Conservation (phyloP, 2,888 invertebrate species). For the Acleris cristana region DNA sequence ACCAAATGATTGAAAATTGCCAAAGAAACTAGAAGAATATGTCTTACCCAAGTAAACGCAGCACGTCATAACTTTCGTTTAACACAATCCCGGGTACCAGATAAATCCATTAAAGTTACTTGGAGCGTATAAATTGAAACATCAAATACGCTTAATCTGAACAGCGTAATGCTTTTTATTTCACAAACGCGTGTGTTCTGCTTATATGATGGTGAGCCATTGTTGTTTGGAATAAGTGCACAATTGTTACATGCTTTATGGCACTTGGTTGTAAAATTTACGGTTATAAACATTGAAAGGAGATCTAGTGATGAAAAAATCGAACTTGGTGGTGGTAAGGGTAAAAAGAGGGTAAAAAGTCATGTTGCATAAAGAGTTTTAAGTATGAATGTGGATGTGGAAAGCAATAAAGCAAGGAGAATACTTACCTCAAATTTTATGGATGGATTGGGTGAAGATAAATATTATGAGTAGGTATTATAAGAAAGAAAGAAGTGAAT, state of each 20-base stretch:
- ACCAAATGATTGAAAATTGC: neutral
- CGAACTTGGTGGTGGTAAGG: too few species aligned
- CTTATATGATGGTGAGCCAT: conserved; percentile 29
- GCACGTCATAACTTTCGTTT: conserved; percentile 54
- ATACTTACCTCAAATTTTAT: too few species aligned
- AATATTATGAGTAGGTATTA: too few species aligned
- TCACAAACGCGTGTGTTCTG: conserved; percentile 48
- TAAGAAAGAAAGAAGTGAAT: too few species aligned
- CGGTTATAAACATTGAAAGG: too few species aligned
- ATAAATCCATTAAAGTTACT: conserved; percentile 64
- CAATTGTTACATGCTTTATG: conserved; percentile 32
- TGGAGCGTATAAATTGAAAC: conserved; percentile 61
- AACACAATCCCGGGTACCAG: conserved; percentile 56
- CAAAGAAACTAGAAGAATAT: neutral
- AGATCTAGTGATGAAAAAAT: too few species aligned
- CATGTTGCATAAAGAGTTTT: too few species aligned
- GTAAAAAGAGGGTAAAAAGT: too few species aligned
- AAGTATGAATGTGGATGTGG: too few species aligned
- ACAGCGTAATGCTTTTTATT: conserved; percentile 72
- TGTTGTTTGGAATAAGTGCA: conserved; percentile 27
- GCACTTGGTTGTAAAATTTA: neutral
- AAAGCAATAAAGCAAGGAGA: too few species aligned
- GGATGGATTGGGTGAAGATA: too few species aligned
- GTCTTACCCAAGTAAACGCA: conserved; percentile 12
- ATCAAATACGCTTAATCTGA: conserved; percentile 63